These are phyloP conservation scores for Bucorvus abyssinicus DNA, from an alignment of 2,797 vertebrate genomes.

Conservation along the genomic window DNA sequence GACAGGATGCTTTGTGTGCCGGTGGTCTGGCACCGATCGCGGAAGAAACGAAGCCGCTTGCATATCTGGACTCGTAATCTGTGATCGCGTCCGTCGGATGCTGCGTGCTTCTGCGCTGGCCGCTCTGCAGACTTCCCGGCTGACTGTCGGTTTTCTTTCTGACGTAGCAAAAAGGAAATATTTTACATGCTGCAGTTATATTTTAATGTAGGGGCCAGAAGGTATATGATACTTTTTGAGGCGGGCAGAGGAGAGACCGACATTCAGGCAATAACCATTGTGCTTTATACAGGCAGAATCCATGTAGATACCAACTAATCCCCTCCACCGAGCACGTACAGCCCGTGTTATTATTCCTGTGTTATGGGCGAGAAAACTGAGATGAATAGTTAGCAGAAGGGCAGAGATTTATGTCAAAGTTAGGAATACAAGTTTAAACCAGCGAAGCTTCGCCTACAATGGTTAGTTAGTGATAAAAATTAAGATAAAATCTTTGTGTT, in stretches of 20 bases:
- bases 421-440: not conserved
- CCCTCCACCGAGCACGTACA: not conserved
- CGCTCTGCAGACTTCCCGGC: accelerated
- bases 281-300: not conserved
- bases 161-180: not conserved
- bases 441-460: not conserved
- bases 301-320: slow-evolving; percentile 3
- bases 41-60: not conserved
- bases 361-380: not conserved
- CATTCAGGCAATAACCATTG: not conserved
- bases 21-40: not conserved
- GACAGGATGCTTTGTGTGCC: not conserved
- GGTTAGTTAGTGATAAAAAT: not conserved
- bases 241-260: not conserved
- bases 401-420: not conserved
- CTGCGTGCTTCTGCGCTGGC: not conserved
- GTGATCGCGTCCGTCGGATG: accelerated
- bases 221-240: not conserved
- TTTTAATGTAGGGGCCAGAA: not conserved
- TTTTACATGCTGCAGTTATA: not conserved
- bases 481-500: not conserved
- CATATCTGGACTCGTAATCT: accelerated
- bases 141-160: not conserved
- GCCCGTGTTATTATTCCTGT: not conserved
- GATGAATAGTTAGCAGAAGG: not conserved